Evolutionary conservation across 2,113 vertebrate genomes (phyloP).

Genomic region (Anser brachyrhynchus): DNA sequence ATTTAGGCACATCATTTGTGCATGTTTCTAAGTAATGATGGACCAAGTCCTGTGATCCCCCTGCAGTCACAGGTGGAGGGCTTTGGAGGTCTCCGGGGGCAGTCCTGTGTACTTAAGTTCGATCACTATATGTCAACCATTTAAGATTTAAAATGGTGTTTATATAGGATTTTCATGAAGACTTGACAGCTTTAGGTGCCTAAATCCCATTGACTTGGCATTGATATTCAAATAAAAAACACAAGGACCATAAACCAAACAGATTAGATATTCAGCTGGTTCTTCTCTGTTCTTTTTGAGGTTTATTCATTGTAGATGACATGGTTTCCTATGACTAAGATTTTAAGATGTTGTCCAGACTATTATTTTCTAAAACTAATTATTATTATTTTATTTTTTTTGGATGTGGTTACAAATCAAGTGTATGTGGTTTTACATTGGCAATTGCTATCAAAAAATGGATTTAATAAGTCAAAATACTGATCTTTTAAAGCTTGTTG

Average conservation of each 20-base stretch:
- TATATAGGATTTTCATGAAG: neutral
- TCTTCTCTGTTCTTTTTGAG: neutral
- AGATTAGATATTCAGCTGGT: neutral
- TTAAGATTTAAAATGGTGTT: neutral
- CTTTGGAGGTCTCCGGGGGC: neutral
- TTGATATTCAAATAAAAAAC: neutral
- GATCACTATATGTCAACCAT: accelerated
- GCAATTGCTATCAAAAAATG: neutral
- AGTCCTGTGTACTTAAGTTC: neutral
- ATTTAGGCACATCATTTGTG: neutral
- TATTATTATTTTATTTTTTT: neutral
- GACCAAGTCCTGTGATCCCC: neutral
- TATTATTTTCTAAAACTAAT: neutral
- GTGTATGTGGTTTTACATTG: neutral
- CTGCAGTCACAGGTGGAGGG: neutral
- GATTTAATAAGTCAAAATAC: neutral
- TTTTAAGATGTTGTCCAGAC: neutral
- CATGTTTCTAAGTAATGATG: neutral
- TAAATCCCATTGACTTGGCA: neutral
- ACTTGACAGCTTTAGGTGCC: neutral
- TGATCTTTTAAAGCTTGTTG: neutral
- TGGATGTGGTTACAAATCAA: neutral
- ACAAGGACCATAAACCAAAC: neutral
- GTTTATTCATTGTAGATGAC: neutral
- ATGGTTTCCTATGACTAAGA: neutral